These are phyloP conservation scores for Diabrotica balteata DNA, from an alignment of 2,888 invertebrate species.

Conservation along the genomic window DNA sequence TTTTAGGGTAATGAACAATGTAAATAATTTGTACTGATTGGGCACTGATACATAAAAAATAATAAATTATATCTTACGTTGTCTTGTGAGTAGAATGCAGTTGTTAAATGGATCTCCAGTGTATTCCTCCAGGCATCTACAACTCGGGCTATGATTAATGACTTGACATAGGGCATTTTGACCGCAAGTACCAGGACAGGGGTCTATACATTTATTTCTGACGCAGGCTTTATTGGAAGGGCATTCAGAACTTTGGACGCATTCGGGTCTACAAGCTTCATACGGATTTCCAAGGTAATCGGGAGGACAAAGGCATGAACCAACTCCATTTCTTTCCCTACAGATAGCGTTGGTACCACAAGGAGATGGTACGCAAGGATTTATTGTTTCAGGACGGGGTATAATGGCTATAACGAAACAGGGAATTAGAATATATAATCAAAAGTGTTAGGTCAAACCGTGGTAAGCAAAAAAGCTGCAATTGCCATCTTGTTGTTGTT, in stretches of 20 bases:
- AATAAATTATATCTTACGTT: conserved; percentile 55
- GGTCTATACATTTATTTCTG: conserved; percentile 72
- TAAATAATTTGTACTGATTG: conserved; percentile 3
- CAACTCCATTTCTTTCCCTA: conserved; percentile 74
- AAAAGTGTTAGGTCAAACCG: no score
- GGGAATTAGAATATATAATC: no score
- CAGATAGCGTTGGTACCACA: conserved; percentile 75
- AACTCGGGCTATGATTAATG: conserved; percentile 71
- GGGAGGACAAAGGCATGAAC: conserved; percentile 74
- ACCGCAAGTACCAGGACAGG: conserved; percentile 75
- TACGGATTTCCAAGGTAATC: conserved; percentile 81
- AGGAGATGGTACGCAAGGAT: conserved; percentile 75
- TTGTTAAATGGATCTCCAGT: conserved; percentile 72
- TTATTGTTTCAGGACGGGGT: conserved; percentile 48
- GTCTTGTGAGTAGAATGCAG: conserved; percentile 53
- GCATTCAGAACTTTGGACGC: conserved; percentile 71
- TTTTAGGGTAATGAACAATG: conserved; percentile 1
- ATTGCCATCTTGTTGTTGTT: no score
- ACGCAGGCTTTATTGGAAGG: conserved; percentile 69
- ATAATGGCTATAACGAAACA: conserved; percentile 34
- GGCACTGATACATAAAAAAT: conserved; percentile 3
- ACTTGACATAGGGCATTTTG: conserved; percentile 72
- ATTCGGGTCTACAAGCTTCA: conserved; percentile 75
- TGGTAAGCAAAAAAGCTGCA: no score
- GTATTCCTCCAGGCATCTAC: conserved; percentile 68